Evolutionary conservation across 2,113 vertebrate genomes (phyloP).

Genomic region (Bambusicola thoracicus): DNA sequence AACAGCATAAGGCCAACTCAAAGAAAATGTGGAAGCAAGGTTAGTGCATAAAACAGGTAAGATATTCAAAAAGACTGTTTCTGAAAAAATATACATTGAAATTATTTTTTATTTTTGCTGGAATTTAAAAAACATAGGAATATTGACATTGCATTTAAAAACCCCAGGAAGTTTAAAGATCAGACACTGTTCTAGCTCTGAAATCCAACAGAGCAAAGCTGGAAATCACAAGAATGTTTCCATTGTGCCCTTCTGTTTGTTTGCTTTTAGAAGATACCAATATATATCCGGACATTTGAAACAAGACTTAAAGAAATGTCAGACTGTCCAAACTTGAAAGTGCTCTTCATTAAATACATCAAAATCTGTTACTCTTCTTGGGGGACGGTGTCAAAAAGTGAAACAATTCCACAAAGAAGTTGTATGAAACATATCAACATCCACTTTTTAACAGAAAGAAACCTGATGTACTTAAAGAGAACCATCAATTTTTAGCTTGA

Average conservation of each 20-base stretch:
- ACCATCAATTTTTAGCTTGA: not conserved
- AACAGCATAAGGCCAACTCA: not conserved
- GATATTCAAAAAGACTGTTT: slow-evolving; percentile 64
- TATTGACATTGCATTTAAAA: slow-evolving; percentile 77
- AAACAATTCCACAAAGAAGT: slow-evolving; percentile 18
- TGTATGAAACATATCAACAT: not conserved
- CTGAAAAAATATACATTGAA: slow-evolving; percentile 70
- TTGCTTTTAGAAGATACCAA: not conserved
- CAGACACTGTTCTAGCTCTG: slow-evolving; percentile 62
- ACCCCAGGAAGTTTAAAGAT: slow-evolving; percentile 60
- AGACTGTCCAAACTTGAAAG: slow-evolving; percentile 44
- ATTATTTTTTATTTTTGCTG: slow-evolving; percentile 78
- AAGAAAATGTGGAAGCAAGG: not conserved
- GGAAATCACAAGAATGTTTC: slow-evolving; percentile 34
- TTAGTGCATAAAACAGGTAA: slow-evolving; percentile 41
- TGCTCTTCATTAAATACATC: slow-evolving; percentile 50
- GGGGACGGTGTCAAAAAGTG: not conserved
- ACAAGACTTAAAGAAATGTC: not conserved
- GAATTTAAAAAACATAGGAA: slow-evolving; percentile 75
- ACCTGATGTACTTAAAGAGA: not conserved
- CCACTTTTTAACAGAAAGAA: not conserved
- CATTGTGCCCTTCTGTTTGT: not conserved
- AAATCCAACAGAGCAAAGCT: slow-evolving; percentile 60
- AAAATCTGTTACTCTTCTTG: slow-evolving; percentile 27
- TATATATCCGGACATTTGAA: slow-evolving; percentile 42